Evolutionary conservation across 1,140 invertebrate genomes (phyloP).

Genomic region (Lamellibrachia luymesi): DNA sequence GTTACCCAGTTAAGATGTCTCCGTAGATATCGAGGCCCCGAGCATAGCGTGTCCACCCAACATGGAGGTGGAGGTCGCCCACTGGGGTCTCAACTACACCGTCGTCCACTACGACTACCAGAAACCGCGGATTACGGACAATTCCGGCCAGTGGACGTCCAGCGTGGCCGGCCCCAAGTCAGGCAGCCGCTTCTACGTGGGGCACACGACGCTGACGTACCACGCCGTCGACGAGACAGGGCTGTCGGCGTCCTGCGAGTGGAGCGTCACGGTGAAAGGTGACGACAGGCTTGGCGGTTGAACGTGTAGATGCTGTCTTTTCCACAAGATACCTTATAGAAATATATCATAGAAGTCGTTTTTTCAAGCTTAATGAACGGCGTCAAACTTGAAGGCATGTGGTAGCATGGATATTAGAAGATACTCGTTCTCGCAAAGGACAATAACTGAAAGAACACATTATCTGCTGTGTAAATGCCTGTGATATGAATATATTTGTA

Average conservation of each 20-base stretch:
- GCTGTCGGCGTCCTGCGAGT: background rate
- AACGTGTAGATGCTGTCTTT: too few relatives aligned
- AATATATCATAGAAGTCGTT: background rate
- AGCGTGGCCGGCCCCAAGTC: background rate
- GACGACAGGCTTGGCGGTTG: too few relatives aligned
- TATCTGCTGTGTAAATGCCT: too few relatives aligned
- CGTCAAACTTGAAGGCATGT: too few relatives aligned
- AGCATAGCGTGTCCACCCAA: conserved; percentile 19
- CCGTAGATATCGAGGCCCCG: conserved; percentile 20
- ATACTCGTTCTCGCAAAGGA: too few relatives aligned
- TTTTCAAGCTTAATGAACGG: background rate
- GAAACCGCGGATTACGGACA: conserved; percentile 12
- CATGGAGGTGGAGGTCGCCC: background rate
- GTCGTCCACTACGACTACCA: conserved; percentile 22
- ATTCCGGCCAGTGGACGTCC: background rate
- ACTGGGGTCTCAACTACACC: conserved; percentile 14
- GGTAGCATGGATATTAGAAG: too few relatives aligned
- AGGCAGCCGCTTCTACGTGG: background rate
- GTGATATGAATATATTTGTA: too few relatives aligned
- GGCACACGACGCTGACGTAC: background rate
- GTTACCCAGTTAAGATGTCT: conserved; percentile 8
- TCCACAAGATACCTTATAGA: too few relatives aligned
- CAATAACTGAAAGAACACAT: too few relatives aligned
- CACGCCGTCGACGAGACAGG: background rate
- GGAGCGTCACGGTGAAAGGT: background rate